Conservation (phyloP, 2,113 vertebrate genomes). For the Mohoua ochrocephala region DNA sequence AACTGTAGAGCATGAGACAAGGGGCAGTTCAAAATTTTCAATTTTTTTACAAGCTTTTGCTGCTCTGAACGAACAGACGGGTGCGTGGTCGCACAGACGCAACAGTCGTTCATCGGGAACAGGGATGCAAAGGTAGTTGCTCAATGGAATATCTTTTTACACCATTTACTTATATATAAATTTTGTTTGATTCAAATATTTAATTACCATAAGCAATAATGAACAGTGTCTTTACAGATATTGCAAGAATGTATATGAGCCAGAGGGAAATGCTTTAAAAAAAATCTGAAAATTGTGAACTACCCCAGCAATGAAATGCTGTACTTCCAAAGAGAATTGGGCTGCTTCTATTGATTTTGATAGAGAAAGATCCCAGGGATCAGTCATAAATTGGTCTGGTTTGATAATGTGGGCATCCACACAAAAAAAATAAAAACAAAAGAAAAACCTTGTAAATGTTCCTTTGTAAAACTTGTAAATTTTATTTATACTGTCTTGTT, state of each 20-base stretch:
- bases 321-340: constrained; percentile 95
- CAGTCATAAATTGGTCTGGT: constrained; percentile 78
- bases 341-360: constrained; percentile 81
- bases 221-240: constrained; percentile 68
- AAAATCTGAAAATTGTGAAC: constrained; percentile 77
- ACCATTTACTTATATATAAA: constrained; percentile 40
- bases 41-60: constrained; percentile 41
- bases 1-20: constrained; percentile 65
- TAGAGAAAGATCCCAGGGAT: constrained; percentile 82
- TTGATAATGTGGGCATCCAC: constrained; percentile 81
- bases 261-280: constrained; percentile 74
- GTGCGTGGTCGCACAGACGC: not conserved
- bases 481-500: constrained; percentile 98
- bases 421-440: constrained; percentile 66
- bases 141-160: constrained; percentile 41
- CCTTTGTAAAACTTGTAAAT: constrained; percentile 99
- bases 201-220: constrained; percentile 80
- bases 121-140: constrained; percentile 14
- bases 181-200: constrained; percentile 63
- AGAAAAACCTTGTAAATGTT: constrained; percentile 87
- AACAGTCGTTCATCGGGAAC: constrained; percentile 31
- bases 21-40: constrained; percentile 74
- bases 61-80: not conserved
- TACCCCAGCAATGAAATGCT: constrained; percentile 75
- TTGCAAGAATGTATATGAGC: constrained; percentile 70